Evolutionary conservation across 2,113 vertebrate species (phyloP).

Genomic region (Macquaria ambigua): DNA sequence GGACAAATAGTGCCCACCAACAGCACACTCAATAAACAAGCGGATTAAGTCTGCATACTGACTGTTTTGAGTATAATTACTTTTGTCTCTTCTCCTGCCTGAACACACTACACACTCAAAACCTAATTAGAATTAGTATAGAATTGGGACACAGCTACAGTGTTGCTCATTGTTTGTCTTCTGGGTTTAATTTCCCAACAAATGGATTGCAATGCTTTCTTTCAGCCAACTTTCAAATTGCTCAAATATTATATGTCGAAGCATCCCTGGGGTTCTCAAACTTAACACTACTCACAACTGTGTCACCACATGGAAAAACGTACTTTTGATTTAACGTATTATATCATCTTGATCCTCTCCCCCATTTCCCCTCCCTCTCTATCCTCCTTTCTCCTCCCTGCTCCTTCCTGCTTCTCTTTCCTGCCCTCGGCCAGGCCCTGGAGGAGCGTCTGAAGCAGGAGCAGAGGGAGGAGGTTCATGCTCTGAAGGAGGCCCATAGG

Average conservation of each 20-base stretch:
- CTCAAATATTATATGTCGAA: background rate
- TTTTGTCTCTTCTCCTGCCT: background rate
- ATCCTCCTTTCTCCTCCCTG: background rate
- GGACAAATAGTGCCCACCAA: background rate
- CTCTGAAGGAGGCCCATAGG: slow-evolving; percentile 93
- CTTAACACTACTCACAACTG: no score
- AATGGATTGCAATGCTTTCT: background rate
- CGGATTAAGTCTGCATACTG: background rate
- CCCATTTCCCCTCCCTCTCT: background rate
- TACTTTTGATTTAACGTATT: background rate
- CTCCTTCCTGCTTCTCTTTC: background rate
- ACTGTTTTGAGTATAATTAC: background rate
- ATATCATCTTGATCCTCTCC: background rate
- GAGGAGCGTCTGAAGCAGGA: slow-evolving; percentile 95
- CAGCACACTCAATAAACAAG: background rate
- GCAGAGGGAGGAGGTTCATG: slow-evolving; percentile 93
- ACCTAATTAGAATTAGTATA: background rate
- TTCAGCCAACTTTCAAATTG: background rate
- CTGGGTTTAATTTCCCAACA: background rate
- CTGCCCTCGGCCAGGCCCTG: slow-evolving; percentile 85
- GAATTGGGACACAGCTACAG: background rate
- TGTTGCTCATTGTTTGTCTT: background rate
- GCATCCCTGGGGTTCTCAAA: background rate
- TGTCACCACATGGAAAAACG: background rate
- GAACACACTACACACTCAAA: background rate